Evolutionary conservation across 1,140 invertebrate genomes (phyloP), one percentile per base, ranked within the genome.

Genomic region (Caerostris darwini): DNA sequence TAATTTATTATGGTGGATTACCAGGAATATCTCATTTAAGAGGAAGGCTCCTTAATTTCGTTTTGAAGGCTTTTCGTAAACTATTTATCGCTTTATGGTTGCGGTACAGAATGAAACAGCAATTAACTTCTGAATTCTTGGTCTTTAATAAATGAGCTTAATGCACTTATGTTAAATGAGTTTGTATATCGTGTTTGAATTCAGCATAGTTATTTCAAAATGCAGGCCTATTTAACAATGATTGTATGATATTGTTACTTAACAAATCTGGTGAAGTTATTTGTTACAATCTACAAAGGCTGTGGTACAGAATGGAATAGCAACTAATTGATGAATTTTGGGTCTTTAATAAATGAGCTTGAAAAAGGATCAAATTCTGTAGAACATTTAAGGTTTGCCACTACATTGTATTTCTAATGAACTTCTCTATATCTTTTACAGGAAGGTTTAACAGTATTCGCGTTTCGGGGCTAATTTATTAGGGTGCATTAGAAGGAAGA

Each of bases 121-220:
- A 83, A 83, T 83, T 83, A 83, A 58, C 82, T 83, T 83, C 54
- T 83, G 82, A 83, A 83, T 83, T 83, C 19, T 6, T 8, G 1
- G 3, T 5, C 17, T 58, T 5, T 7, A n/a, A 17, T 5, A 17
- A 58, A 56, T 14, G 56, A 17, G 19, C 14, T 83, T 7, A 58
- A 3, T 83, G 14, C 4, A 17, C n/a, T 14, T 17, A 53, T 77
- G 71, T 83, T 83, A 7, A 83, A n/a, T 7, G 53, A 83, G 54
- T 58, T 10, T 6, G 3, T n/a, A 57, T 83, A 82, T 53, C 3
- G 17, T 7, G 19, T 69, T 64, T 64, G 7, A 64, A 64, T 64
- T 14, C 12, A 12, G 12, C 12, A 64, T 64, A 5, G 61, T 17
- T 4, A 14, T 14, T 10, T 64, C 5, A 10, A 17, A 64, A 14